Conservation (phyloP, 2,113 vertebrate species). For the Parus major region DNA sequence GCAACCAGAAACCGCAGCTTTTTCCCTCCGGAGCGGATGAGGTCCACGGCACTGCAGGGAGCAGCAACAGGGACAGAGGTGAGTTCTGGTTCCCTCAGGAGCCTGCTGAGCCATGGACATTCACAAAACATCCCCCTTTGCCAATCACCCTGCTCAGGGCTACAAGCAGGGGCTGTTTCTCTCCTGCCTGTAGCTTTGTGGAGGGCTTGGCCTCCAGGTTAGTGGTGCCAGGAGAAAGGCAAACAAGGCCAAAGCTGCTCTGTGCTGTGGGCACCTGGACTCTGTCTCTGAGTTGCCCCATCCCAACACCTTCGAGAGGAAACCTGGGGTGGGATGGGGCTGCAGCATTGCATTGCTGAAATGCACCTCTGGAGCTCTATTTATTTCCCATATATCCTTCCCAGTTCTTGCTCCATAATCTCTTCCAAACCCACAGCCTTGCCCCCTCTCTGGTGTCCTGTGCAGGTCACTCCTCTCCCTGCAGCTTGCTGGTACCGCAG, state of each 20-base stretch:
- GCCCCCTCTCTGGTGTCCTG: background rate
- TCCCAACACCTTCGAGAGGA: background rate
- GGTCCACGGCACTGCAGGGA: conserved; percentile 86
- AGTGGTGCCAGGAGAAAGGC: background rate
- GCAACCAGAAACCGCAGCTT: conserved; percentile 91
- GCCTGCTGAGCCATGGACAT: background rate
- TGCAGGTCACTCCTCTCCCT: background rate
- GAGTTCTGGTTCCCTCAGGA: background rate
- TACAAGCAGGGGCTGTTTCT: background rate
- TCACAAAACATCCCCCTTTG: background rate
- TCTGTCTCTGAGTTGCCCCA: background rate
- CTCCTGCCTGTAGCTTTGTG: background rate
- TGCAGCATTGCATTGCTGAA: background rate
- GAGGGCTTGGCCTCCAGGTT: background rate
- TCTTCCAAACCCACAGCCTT: background rate
- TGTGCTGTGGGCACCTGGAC: background rate
- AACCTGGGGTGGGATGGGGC: background rate
- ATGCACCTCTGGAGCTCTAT: background rate
- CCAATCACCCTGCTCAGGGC: background rate
- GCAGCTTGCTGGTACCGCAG: accelerated
- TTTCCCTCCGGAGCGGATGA: conserved; percentile 89
- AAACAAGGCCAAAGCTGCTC: background rate
- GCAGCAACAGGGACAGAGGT: background rate
- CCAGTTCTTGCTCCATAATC: background rate
- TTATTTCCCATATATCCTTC: background rate